A percentile compares a stretch with the other conserved stretches of the same genome.
phyloP scores from a whole-genome alignment of 1,140 invertebrate genomes.

The Epicauta chinensis region DNA sequence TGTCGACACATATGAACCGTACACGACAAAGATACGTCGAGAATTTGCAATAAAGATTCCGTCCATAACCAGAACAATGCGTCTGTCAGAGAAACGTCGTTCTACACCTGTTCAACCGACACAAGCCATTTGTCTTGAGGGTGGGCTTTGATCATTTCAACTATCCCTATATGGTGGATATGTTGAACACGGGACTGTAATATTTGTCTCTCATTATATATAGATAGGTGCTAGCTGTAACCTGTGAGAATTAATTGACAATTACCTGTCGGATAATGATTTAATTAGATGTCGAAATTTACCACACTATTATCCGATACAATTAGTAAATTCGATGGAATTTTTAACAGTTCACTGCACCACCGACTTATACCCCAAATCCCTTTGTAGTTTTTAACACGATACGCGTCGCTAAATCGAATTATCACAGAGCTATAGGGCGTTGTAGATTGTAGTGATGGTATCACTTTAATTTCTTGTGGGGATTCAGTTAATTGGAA shows the following conservation, averaged over 20 bases:
- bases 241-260: too few relatives aligned
- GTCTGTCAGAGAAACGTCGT: constrained; percentile 9
- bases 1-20: constrained; percentile 10
- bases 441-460: constrained; percentile 6
- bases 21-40: constrained; percentile 12
- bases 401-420: constrained; percentile 14
- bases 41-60: constrained; percentile 22
- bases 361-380: too few relatives aligned
- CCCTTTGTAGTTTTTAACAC: too few relatives aligned
- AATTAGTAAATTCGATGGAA: too few relatives aligned
- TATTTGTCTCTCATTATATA: too few relatives aligned
- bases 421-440: constrained; percentile 15
- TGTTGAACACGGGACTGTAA: too few relatives aligned
- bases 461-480: constrained; percentile 30
- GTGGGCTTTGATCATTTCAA: constrained; percentile 16
- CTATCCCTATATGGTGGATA: too few relatives aligned
- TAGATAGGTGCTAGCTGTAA: too few relatives aligned
- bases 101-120: constrained; percentile 19
- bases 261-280: too few relatives aligned
- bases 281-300: too few relatives aligned
- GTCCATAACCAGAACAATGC: constrained; percentile 20
- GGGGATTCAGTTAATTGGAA: constrained; percentile 29
- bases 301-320: too few relatives aligned
- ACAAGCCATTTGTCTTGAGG: constrained; percentile 16
- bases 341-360: not conserved